Percentiles rank a stretch among this genome's conserved stretches.
Conservation (phyloP, 2,797 vertebrate species). For the Pachyuromys duprasi region DNA sequence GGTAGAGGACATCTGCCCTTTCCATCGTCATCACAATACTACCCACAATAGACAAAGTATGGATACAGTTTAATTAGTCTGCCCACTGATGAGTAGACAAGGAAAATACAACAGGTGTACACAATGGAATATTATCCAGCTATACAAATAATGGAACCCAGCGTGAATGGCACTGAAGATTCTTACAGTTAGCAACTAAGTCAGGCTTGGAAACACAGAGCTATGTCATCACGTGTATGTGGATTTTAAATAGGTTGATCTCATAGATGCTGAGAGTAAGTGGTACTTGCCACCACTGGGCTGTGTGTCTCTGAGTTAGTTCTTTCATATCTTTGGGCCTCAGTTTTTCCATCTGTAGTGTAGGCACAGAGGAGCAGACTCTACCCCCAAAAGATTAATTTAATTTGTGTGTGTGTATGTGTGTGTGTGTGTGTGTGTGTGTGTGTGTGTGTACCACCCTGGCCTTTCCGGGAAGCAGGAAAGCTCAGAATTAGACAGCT, state of each 20-base stretch:
- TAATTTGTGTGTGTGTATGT: background rate
- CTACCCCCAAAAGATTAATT: background rate
- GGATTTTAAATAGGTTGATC: background rate
- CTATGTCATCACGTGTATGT: background rate
- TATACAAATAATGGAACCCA: background rate
- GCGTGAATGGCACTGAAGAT: background rate
- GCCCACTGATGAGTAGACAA: background rate
- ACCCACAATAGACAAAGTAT: background rate
- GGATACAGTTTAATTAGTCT: background rate
- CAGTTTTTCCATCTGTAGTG: background rate
- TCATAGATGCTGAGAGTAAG: background rate
- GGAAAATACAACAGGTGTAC: background rate
- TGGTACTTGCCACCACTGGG: too few species aligned
- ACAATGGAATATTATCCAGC: background rate
- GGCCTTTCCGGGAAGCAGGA: background rate
- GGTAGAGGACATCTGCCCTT: background rate
- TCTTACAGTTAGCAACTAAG: background rate
- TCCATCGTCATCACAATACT: background rate
- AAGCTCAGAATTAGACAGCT: background rate
- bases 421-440: background rate
- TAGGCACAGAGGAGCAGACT: background rate
- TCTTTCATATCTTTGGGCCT: background rate
- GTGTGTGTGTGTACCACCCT: background rate
- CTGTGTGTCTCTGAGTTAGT: background rate
- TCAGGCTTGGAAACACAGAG: background rate